Conservation (phyloP, 2,797 vertebrate species). For the Triplophysa bombifrons region DNA sequence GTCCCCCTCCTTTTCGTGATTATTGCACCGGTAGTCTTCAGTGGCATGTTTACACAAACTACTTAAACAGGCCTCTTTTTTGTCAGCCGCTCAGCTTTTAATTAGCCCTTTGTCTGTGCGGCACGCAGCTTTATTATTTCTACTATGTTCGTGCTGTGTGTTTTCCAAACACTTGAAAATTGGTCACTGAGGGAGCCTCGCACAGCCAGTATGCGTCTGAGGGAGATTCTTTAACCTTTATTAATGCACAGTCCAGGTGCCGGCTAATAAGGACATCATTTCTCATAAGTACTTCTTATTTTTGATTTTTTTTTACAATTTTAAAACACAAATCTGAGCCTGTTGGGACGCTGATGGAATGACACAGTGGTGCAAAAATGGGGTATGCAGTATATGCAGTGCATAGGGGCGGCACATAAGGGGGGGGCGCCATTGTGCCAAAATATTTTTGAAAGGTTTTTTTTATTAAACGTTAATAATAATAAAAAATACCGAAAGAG, state of each 20-base stretch:
- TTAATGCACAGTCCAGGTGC: slow-evolving; percentile 50
- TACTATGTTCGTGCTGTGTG: background rate
- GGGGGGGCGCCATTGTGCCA: too few species aligned
- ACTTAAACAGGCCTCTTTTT: slow-evolving; percentile 44
- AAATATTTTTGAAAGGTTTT: too few species aligned
- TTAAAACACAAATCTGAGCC: background rate
- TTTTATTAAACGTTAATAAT: too few species aligned
- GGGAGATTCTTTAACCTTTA: slow-evolving; percentile 46
- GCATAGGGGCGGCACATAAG: too few species aligned
- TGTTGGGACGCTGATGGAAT: background rate
- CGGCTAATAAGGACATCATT: slow-evolving; percentile 40
- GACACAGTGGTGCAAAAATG: too few species aligned
- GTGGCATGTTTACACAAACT: slow-evolving; percentile 51
- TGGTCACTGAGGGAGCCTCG: slow-evolving; percentile 52
- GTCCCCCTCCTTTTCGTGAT: background rate
- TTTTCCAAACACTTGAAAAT: slow-evolving; percentile 40
- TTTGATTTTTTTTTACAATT: too few species aligned
- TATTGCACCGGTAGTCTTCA: slow-evolving; percentile 16
- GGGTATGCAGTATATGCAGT: too few species aligned
- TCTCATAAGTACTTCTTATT: slow-evolving; percentile 50
- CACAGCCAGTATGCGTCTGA: background rate
- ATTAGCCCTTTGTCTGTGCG: slow-evolving; percentile 55
- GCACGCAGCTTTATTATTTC: slow-evolving; percentile 35
- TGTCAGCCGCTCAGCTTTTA: slow-evolving; percentile 44
- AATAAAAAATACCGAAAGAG: too few species aligned